Evolutionary conservation across 2,888 invertebrate species (phyloP).

Genomic region (Apocheima hispidaria): DNA sequence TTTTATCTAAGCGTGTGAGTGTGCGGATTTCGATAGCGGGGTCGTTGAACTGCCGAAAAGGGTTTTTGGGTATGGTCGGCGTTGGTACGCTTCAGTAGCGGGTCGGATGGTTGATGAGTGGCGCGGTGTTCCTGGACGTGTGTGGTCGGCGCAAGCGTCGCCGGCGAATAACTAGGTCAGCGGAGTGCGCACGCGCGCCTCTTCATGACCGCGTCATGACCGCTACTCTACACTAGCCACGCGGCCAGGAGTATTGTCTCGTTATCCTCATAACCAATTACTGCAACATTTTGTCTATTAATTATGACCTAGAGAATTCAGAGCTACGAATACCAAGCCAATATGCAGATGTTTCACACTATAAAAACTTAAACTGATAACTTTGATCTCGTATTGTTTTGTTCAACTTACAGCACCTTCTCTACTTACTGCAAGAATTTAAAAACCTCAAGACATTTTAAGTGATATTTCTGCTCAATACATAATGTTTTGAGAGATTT

Average conservation of each 20-base stretch:
- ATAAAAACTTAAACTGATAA: background rate
- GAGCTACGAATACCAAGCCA: too few relatives aligned
- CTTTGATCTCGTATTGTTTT: background rate
- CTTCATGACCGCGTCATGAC: slow-evolving; percentile 60
- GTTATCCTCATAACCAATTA: background rate
- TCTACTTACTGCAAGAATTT: slow-evolving; percentile 1
- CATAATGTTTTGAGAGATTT: background rate
- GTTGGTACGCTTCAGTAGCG: slow-evolving; percentile 67
- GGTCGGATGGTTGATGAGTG: slow-evolving; percentile 63
- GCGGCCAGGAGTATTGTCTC: slow-evolving; percentile 28
- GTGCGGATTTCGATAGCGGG: slow-evolving; percentile 85
- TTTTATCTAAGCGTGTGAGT: slow-evolving; percentile 82
- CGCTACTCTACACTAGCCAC: slow-evolving; percentile 37
- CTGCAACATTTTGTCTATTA: slow-evolving; percentile 1
- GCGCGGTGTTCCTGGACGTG: slow-evolving; percentile 56
- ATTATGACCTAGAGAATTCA: too few relatives aligned
- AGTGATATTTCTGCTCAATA: slow-evolving; percentile 26
- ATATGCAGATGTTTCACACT: background rate
- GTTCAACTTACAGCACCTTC: background rate
- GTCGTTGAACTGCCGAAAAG: slow-evolving; percentile 82
- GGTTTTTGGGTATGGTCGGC: slow-evolving; percentile 78
- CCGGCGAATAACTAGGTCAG: slow-evolving; percentile 77
- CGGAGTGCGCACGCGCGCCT: slow-evolving; percentile 73
- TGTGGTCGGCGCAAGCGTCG: slow-evolving; percentile 68
- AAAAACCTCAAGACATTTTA: slow-evolving; percentile 27